Base-by-base conservation (phyloP, 2,797 vertebrate species). In the Melopsittacus undulatus region DNA sequence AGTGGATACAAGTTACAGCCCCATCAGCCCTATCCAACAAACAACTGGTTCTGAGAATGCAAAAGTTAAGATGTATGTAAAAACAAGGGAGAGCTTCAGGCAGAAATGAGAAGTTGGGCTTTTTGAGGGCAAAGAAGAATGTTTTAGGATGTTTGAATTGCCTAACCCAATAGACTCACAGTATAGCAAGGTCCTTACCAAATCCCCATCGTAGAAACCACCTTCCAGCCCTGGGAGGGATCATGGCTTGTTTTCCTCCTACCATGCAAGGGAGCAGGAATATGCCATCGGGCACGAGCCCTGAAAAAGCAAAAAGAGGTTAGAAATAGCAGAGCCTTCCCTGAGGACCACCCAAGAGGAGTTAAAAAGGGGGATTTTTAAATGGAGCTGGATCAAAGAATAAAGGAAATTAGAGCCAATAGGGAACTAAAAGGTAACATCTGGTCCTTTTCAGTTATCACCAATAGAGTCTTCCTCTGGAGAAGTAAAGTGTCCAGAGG, bases 361-460 rank as follows among this genome's bases (percentile, higher is more conserved):
- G 72, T 77, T 97, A 96, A 97, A 97, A 94, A 85, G 2, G n/a
- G 91, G 86, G 76, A 74, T 97, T 95, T 97, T 97, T 89, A 96
- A 97, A 89, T 64, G 63, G 73, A 83, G 68, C 59, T 95, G 74
- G 94, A 96, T 97, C 95, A 96, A 97, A 97, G 91, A 97, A 96
- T 68, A 95, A 96, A 93, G 74, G 85, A 96, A 92, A 96, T 97
- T 93, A 96, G 95, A 96, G 91, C 87, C 95, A 97, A 97, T 70
- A 93, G 82, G 89, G 89, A 97, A 79, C 92, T 96, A 96, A 97
- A 97, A 97, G 94, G 87, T 96, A 96, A 97, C 96, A 97, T 95
- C 94, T 97, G 94, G 87, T 94, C 63, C 73, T 95, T 92, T 82
- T 89, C 95, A 93, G 83, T 62, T 93, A 92, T 97, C 93, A 87